A percentile compares a stretch with the other conserved stretches of the same genome.
Evolutionary conservation across 2,113 vertebrate genomes (phyloP).

Genomic region (Megaptera novaeangliae): DNA sequence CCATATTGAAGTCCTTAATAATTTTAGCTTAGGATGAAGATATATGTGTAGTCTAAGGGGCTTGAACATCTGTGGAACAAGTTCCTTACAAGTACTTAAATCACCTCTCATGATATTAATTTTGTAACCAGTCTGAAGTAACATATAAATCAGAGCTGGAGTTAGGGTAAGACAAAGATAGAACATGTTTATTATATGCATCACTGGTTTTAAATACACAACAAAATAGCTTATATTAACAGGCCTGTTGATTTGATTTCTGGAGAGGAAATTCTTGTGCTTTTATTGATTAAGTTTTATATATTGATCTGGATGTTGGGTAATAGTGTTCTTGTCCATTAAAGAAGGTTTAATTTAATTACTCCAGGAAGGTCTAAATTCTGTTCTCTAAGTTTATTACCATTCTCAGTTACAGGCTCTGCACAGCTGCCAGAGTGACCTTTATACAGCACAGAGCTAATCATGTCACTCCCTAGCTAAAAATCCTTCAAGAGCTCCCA

Average conservation of each 20-base stretch:
- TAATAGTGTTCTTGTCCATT: slow-evolving; percentile 30
- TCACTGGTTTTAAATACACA: background rate
- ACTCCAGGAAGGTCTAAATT: slow-evolving; percentile 16
- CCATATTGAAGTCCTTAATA: background rate
- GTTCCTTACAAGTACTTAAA: background rate
- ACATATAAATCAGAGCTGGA: background rate
- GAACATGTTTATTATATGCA: background rate
- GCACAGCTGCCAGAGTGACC: slow-evolving; percentile 53
- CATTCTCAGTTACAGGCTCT: background rate
- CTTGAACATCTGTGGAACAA: background rate
- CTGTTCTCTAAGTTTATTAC: slow-evolving; percentile 33
- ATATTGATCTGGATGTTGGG: background rate
- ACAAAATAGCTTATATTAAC: background rate
- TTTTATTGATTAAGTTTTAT: slow-evolving; percentile 39
- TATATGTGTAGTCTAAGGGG: background rate
- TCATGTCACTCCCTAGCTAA: slow-evolving; percentile 40
- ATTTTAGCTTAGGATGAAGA: background rate
- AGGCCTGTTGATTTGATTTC: background rate
- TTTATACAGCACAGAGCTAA: slow-evolving; percentile 53
- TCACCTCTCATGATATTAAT: background rate
- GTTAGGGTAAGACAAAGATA: background rate
- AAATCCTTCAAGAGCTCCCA: slow-evolving; percentile 28
- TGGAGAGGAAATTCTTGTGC: background rate
- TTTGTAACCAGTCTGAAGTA: background rate
- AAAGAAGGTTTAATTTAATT: slow-evolving; percentile 36